These are phyloP conservation scores for Distichodus sexfasciatus DNA, from an alignment of 2,797 vertebrate species.

Conservation along the genomic window DNA sequence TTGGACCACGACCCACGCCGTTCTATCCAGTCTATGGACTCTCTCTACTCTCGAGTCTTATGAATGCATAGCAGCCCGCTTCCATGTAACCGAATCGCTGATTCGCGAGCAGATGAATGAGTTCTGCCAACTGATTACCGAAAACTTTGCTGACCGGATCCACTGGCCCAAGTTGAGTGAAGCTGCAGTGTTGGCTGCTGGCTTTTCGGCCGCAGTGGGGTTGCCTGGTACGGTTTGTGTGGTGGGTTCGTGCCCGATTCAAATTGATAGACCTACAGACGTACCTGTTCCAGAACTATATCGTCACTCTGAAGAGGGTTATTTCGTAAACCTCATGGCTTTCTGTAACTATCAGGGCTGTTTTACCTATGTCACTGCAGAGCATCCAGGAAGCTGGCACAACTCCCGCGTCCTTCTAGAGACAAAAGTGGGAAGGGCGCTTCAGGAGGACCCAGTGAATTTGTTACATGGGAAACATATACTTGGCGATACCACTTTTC, in stretches of 20 bases:
- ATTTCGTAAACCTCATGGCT: constrained; percentile 43
- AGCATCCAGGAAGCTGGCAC: constrained; percentile 49
- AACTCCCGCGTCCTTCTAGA: constrained; percentile 41
- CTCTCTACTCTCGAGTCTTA: constrained; percentile 45
- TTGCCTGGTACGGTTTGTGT: constrained; percentile 46
- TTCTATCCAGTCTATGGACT: constrained; percentile 48
- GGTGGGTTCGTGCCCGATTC: constrained; percentile 36
- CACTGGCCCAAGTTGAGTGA: constrained; percentile 41
- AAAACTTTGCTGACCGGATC: constrained; percentile 35
- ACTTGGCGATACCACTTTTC: constrained; percentile 39
- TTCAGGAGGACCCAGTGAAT: constrained; percentile 39
- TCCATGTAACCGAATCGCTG: constrained; percentile 40
- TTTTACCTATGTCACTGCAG: constrained; percentile 40
- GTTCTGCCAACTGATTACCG: constrained; percentile 37
- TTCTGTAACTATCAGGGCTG: constrained; percentile 44
- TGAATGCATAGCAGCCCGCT: constrained; percentile 41
- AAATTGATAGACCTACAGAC: constrained; percentile 36
- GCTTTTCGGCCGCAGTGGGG: constrained; percentile 32
- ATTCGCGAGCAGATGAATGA: constrained; percentile 44
- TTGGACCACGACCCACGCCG: constrained; percentile 43
- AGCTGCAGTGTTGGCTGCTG: constrained; percentile 24
- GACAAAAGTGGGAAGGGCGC: constrained; percentile 40
- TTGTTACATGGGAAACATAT: constrained; percentile 44
- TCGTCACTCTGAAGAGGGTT: constrained; percentile 11
- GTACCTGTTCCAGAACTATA: constrained; percentile 44